Evolutionary conservation across 2,888 invertebrate genomes (phyloP), one percentile per base, ranked within the genome.

Genomic region (Choreutis nemorana): DNA sequence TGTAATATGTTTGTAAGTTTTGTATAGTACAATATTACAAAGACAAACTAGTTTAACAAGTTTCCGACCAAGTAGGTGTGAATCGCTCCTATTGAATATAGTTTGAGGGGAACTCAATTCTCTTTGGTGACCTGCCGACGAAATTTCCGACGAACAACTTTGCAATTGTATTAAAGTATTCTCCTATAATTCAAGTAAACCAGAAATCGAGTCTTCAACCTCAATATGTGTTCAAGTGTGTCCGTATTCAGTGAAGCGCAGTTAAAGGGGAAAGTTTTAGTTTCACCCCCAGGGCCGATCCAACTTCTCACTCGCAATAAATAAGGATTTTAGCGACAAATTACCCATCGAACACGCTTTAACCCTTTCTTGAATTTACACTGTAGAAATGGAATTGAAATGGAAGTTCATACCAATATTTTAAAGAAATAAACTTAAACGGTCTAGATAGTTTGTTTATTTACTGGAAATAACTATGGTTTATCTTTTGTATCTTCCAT

Each of bases 291-390:
- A 66, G 64, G 72, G 62, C 63, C 71, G 67, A 67, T 70, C 64
- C 64, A 71, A 73, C 62, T 73, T 71, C 64, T 55, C 60, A 59
- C 63, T 68, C 70, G 72, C 73, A 67, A 75, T 75, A 75, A 75
- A 75, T 75, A 75, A 75, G 75, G 75, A 75, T 75, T 75, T 75
- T 70, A 72, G 68, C 70, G 73, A 75, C 75, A 75, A 75, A 75
- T 75, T 75, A 71, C 73, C 72, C 62, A 62, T 63, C 61, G 61
- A 70, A 68, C 67, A 63, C 64, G 65, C 64, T 64, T 64, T 58
- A 12, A 62, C 67, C 70, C 66, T 63, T 66, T 56, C 62, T 59
- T 54, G 45, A n/a, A n/a, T n/a, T n/a, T n/a, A n/a, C n/a, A n/a
- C n/a, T n/a, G n/a, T n/a, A n/a, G n/a, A n/a, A n/a, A n/a, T n/a